Percentiles rank a stretch among this genome's conserved stretches.
These are phyloP conservation scores for Medauroidea extradentata DNA, from an alignment of 1,140 invertebrate species.

Conservation along the genomic window DNA sequence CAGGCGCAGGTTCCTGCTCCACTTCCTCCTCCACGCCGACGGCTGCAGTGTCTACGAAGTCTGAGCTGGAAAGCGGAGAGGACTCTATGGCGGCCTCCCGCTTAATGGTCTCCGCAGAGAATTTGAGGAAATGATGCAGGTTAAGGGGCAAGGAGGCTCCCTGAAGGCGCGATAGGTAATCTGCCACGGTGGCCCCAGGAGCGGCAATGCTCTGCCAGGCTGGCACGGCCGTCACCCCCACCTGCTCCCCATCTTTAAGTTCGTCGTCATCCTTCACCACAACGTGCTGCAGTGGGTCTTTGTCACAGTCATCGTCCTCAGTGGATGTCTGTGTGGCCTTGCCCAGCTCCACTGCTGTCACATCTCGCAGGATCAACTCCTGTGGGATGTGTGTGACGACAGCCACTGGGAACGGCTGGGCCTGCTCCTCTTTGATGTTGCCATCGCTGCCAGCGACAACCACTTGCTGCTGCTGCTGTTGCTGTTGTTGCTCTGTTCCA, in stretches of 20 bases:
- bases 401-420: conserved; percentile 49
- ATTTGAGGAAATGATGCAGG: conserved; percentile 55
- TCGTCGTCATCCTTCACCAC: conserved; percentile 63
- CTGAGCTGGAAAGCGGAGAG: conserved; percentile 36
- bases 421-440: conserved; percentile 39
- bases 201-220: conserved; percentile 71
- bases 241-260: conserved; percentile 62
- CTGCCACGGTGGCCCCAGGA: conserved; percentile 71
- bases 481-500: conserved; percentile 6
- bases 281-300: conserved; percentile 2
- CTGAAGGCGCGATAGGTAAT: conserved; percentile 71
- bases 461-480: conserved; percentile 4
- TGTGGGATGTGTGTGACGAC: conserved; percentile 44
- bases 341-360: conserved; percentile 43
- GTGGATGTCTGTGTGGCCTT: conserved; percentile 52
- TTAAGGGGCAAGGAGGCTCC: conserved; percentile 52
- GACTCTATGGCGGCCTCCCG: conserved; percentile 49
- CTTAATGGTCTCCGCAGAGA: conserved; percentile 53
- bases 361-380: conserved; percentile 29
- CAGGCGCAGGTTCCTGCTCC: conserved; percentile 44
- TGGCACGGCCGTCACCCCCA: conserved; percentile 44
- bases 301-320: conserved; percentile 33
- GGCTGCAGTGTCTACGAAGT: conserved; percentile 19
- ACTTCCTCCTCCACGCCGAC: conserved; percentile 42
- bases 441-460: conserved; percentile 14